A percentile compares a stretch with the other conserved stretches of the same genome.
phyloP scores from a whole-genome alignment of 2,113 vertebrate genomes.

The Electrona antarctica region DNA sequence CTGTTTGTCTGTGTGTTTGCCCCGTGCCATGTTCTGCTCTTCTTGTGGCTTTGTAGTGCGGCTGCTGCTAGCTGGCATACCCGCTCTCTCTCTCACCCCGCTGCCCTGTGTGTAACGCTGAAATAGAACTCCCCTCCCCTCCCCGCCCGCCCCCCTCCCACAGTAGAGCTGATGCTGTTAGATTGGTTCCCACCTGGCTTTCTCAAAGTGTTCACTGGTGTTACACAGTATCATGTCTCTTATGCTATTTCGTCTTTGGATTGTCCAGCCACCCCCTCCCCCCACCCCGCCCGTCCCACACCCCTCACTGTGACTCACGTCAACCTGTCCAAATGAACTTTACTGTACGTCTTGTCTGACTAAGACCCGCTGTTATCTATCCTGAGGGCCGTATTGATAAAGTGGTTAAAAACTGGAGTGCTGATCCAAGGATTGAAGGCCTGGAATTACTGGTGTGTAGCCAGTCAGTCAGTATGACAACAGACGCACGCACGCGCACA shows the following conservation, averaged over 20 bases:
- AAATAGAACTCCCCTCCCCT: slow-evolving; percentile 2
- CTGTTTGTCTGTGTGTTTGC: slow-evolving; percentile 44
- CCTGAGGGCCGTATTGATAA: not conserved
- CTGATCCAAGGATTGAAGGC: not conserved
- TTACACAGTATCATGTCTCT: slow-evolving; percentile 6
- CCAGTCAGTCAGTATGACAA: no score
- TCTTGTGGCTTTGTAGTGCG: not conserved
- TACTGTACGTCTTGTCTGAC: not conserved
- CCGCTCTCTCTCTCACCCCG: slow-evolving; percentile 21
- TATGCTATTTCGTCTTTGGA: slow-evolving; percentile 25
- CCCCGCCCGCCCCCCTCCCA: not conserved
- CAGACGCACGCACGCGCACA: no score
- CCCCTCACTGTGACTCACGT: slow-evolving; percentile 25
- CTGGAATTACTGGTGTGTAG: not conserved
- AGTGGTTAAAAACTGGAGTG: not conserved
- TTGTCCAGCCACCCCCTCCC: slow-evolving; percentile 17
- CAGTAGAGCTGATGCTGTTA: slow-evolving; percentile 19
- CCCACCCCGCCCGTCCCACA: not conserved
- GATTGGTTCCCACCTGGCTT: slow-evolving; percentile 44
- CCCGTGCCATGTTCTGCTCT: slow-evolving; percentile 23
- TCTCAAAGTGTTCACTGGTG: slow-evolving; percentile 16
- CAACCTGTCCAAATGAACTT: not conserved
- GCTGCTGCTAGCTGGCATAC: slow-evolving; percentile 11
- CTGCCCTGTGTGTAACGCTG: slow-evolving; percentile 15
- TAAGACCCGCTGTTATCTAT: slow-evolving; percentile 1